These are phyloP conservation scores for Nymphalis urticae DNA, from an alignment of 2,888 invertebrate genomes.

Conservation along the genomic window DNA sequence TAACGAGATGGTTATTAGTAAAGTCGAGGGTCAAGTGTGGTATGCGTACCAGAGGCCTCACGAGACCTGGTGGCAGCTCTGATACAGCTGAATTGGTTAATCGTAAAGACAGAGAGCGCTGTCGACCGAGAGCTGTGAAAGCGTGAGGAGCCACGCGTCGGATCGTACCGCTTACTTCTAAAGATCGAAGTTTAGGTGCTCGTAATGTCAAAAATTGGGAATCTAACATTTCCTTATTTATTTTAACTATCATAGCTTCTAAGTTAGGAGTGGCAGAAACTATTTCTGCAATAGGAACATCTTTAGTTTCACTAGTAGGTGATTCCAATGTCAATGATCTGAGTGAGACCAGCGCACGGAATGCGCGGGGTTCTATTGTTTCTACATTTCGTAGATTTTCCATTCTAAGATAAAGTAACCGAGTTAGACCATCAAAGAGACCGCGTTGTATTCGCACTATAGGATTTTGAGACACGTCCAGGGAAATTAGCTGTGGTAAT, in stretches of 20 bases:
- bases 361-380: conserved; percentile 85
- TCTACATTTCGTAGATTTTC: conserved; percentile 84
- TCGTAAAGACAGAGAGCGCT: conserved; percentile 85
- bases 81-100: conserved; percentile 86
- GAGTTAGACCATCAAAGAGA: conserved; percentile 84
- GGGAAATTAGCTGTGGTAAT: conserved; percentile 83
- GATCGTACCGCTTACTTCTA: conserved; percentile 89
- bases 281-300: conserved; percentile 55
- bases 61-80: conserved; percentile 87
- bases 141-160: conserved; percentile 85
- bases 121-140: conserved; percentile 85
- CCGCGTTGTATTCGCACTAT: conserved; percentile 85
- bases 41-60: conserved; percentile 85
- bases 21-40: conserved; percentile 90
- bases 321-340: conserved; percentile 84
- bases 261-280: conserved; percentile 46
- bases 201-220: conserved; percentile 86
- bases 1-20: conserved; percentile 86
- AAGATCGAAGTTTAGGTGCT: conserved; percentile 86
- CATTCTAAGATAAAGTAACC: conserved; percentile 86
- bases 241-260: conserved; percentile 74
- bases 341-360: conserved; percentile 84
- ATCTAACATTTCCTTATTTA: conserved; percentile 85
- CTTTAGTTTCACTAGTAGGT: conserved; percentile 83
- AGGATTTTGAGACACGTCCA: conserved; percentile 90